Conservation (phyloP, 2,888 invertebrate genomes). For the Phorcus lineatus region DNA sequence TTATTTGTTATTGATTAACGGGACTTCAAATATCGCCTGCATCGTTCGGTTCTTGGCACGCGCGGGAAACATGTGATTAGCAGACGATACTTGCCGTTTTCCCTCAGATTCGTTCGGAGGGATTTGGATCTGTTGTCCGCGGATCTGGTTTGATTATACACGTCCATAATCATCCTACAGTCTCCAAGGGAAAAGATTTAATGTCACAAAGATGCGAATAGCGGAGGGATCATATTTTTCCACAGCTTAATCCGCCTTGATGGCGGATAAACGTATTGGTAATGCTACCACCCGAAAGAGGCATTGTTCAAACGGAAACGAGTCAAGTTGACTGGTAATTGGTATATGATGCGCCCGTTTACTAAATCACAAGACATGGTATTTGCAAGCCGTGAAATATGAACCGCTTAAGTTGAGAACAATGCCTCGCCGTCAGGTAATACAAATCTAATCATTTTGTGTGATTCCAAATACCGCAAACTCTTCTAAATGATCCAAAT, state of each 20-base stretch:
- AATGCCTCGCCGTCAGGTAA: neutral
- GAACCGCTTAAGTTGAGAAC: neutral
- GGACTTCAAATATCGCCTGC: slow-evolving; percentile 17
- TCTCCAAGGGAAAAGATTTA: slow-evolving; percentile 3
- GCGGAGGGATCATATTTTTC: slow-evolving; percentile 20
- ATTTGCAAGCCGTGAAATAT: neutral
- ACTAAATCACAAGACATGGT: slow-evolving; percentile 5
- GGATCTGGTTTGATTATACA: slow-evolving; percentile 21
- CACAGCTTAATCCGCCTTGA: neutral
- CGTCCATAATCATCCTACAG: neutral
- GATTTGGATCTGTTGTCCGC: slow-evolving; percentile 3
- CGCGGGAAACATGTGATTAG: slow-evolving; percentile 19
- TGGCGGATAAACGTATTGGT: neutral
- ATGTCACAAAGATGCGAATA: slow-evolving; percentile 14
- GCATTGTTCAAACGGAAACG: slow-evolving; percentile 11
- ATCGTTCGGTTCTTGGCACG: neutral
- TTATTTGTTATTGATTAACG: neutral
- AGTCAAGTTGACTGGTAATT: slow-evolving; percentile 16
- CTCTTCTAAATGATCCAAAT: neutral
- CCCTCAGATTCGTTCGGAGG: slow-evolving; percentile 8
- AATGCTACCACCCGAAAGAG: neutral
- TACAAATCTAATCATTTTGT: neutral
- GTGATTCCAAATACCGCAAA: neutral
- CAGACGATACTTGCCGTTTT: slow-evolving; percentile 18
- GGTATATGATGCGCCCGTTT: slow-evolving; percentile 19